phyloP scores from a whole-genome alignment of 2,888 invertebrate genomes.

The Limnephilus marmoratus region DNA sequence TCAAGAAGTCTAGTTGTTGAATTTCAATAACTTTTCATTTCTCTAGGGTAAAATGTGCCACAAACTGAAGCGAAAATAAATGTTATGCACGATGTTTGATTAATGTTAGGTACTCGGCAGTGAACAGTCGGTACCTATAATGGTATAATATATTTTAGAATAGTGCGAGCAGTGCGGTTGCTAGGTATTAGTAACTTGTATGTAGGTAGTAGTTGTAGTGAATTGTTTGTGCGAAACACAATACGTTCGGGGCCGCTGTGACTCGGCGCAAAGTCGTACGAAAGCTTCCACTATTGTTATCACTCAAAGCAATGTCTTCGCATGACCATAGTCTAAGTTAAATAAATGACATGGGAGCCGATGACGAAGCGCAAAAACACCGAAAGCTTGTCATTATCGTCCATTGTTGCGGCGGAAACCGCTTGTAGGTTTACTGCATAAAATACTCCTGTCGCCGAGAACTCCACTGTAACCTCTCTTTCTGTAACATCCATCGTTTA shows the following conservation, averaged over 20 bases:
- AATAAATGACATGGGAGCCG: constrained; percentile 60
- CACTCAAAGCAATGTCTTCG: constrained; percentile 56
- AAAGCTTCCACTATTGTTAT: constrained; percentile 51
- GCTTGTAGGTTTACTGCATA: neutral
- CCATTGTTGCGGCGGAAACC: constrained; percentile 59
- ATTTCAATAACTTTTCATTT: neutral
- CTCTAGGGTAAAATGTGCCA: neutral
- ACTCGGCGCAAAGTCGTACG: constrained; percentile 46
- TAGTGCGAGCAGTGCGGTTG: neutral
- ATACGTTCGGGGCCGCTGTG: constrained; percentile 35
- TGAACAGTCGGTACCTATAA: neutral
- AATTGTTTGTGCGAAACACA: constrained; percentile 32
- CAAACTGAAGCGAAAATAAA: constrained; percentile 12
- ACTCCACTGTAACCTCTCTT: neutral
- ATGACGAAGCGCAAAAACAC: constrained; percentile 58
- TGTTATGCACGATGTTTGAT: constrained; percentile 41
- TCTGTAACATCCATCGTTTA: neutral
- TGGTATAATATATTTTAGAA: neutral
- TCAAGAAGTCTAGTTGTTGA: neutral
- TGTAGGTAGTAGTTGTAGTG: neutral
- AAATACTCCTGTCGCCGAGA: neutral
- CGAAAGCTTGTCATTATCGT: constrained; percentile 61
- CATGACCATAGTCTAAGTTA: constrained; percentile 56
- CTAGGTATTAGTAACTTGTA: neutral
- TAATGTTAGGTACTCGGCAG: constrained; percentile 28